Evolutionary conservation across 2,888 invertebrate species (phyloP), one percentile per base, ranked within the genome.

Genomic region (Gymnosoma rotundatum): DNA sequence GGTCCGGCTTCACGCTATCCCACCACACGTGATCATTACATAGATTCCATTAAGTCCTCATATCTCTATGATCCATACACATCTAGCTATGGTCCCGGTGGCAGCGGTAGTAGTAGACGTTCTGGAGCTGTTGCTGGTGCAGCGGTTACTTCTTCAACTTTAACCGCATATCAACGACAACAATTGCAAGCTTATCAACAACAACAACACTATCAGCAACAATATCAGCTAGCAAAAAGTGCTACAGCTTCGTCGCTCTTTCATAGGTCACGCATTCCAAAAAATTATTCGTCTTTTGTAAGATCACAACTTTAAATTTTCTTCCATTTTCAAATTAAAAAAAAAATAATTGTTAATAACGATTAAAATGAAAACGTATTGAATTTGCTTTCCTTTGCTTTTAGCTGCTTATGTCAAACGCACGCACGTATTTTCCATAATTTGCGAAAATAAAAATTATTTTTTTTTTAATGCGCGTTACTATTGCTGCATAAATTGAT

Each of bases 221-320:
- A 87, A 81, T 87, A 87, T 66, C 86, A 88, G 88, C 88, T 92
- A 85, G 88, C 91, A 42, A 92, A 91, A 87, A 91, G 92, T 85
- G 90, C 91, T 85, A 91, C 91, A 67, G 91, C 94, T 92, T 89
- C 94, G 91, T 90, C 92, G 90, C 92, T 93, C 93, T 92, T 94
- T 92, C 89, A 91, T 88, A 92, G 91, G 89, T 92, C 93, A 88
- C 92, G 92, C 91, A 92, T 92, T 92, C 92, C 92, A 91, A 92
- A 91, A 90, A 90, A 90, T 87, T 90, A 91, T 86, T 91, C 91
- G 88, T 90, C 92, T 89, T 93, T 92, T 91, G 93, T 93, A 93
- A 92, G 92, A 90, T 81, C 86, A 79, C 61, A 75, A 48, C 18
- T 75, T 85, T 87, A 69, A 72, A 74, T 18, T 78, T 42, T 75